Evolutionary conservation across 1,140 invertebrate genomes (phyloP), one percentile per base, ranked within the genome.

Genomic region (Drosophila sturtevanti): DNA sequence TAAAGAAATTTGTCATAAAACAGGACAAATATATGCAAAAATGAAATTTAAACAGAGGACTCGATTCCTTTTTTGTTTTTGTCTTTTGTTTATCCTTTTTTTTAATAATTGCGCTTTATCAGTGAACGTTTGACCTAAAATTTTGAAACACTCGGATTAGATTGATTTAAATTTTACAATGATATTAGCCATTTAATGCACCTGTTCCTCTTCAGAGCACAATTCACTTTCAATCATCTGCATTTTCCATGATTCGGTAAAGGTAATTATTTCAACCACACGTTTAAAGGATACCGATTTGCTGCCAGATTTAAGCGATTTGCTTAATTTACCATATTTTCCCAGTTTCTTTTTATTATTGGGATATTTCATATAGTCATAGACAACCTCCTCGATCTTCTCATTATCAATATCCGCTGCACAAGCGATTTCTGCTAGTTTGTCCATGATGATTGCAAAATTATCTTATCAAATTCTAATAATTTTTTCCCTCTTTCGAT

Each of bases 311-410:
- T 68, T 70, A 1, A 38, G 0, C 9, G 11, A 4, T 22, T 60
- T 65, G 3, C 37, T 5, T 14, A 34, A 6, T 41, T 72, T 56
- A 27, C 55, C 55, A 9, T 18, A 2, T 48, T 48, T 48, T 16
- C 16, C 41, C 41, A 48, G 16, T 16, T 76, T 86, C 35, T 69
- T 65, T 2, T 77, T 69, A 4, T 11, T 61, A 6, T 52, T 66
- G 10, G 64, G 35, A 51, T 87, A 87, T 4, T 79, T 87, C 84
- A 82, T 89, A 22, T 87, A 87, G 7, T 87, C 82, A 44, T 87
- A 82, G 1, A 68, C 62, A 18, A 67, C 48, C 2, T 63, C 21
- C 22, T 82, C 65, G 9, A 35, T 10, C 0, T 61, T 22, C 0
- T 5, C 11, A 12, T 24, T 31, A 35, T 35, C 52, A 9, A 9